Evolutionary conservation across 2,797 vertebrate species (phyloP).

Genomic region (Mormyrops attenuatus): DNA sequence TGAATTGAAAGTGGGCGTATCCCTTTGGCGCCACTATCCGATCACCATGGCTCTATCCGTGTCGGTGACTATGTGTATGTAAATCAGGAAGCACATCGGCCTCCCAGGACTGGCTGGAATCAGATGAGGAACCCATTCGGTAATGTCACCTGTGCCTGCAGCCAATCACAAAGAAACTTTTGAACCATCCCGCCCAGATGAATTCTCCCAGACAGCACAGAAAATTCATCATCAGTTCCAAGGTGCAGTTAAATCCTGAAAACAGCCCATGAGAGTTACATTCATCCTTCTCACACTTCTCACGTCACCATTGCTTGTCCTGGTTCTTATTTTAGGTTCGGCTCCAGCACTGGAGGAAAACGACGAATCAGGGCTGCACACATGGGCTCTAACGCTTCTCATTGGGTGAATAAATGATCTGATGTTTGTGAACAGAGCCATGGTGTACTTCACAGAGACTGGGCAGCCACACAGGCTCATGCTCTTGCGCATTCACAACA

Average conservation of each 20-base stretch:
- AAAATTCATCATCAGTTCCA: background rate
- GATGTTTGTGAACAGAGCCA: background rate
- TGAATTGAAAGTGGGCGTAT: background rate
- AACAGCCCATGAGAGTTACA: background rate
- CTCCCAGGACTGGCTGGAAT: background rate
- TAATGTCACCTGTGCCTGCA: background rate
- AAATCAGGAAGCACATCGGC: background rate
- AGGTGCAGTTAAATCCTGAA: background rate
- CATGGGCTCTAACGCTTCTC: background rate
- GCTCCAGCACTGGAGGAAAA: background rate
- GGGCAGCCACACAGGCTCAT: background rate
- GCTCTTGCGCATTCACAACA: background rate
- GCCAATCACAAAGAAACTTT: background rate
- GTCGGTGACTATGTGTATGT: background rate
- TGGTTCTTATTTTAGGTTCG: background rate
- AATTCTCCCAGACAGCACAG: background rate
- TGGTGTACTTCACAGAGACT: background rate
- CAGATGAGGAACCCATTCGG: background rate
- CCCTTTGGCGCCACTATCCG: background rate
- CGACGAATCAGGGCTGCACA: background rate
- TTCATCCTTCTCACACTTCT: background rate
- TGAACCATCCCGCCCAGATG: background rate
- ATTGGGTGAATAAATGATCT: background rate
- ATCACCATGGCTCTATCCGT: background rate
- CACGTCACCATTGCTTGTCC: background rate